These are phyloP conservation scores for Merops nubicus DNA, from an alignment of 2,113 vertebrate genomes.

Conservation along the genomic window DNA sequence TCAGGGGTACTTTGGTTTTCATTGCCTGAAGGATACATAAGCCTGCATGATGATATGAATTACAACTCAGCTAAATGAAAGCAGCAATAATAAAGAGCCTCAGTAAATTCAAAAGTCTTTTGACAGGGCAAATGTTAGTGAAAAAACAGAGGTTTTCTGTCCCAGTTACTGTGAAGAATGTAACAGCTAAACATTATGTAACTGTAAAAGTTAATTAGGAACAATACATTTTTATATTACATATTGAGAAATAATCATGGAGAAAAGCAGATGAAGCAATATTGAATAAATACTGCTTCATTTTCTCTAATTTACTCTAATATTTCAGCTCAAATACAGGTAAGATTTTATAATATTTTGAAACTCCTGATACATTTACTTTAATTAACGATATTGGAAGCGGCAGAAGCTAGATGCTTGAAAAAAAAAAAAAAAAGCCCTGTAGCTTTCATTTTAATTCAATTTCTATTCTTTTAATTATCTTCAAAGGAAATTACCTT, in stretches of 20 bases:
- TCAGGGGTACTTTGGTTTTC: not conserved
- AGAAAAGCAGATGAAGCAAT: not conserved
- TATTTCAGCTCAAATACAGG: not conserved
- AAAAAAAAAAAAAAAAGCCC: not conserved
- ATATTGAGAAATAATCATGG: not conserved
- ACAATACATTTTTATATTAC: not conserved
- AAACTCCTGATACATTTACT: not conserved
- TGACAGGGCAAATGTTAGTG: not conserved
- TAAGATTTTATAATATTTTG: not conserved
- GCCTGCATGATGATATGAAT: rapidly evolving
- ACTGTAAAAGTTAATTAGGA: not conserved
- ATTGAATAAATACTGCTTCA: not conserved
- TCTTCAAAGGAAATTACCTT: not conserved
- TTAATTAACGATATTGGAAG: not conserved
- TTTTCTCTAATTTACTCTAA: not conserved
- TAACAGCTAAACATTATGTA: not conserved
- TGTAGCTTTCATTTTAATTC: not conserved
- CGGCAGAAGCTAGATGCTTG: not conserved
- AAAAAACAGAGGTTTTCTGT: not conserved
- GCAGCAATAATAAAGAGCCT: not conserved
- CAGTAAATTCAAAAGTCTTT: not conserved
- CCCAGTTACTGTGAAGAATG: not conserved
- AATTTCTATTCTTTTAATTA: not conserved
- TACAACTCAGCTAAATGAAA: not conserved
- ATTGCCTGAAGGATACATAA: not conserved